A percentile compares a stretch with the other conserved stretches of the same genome.
phyloP scores from a whole-genome alignment of 2,888 invertebrate species.

The Papilio elwesi region DNA sequence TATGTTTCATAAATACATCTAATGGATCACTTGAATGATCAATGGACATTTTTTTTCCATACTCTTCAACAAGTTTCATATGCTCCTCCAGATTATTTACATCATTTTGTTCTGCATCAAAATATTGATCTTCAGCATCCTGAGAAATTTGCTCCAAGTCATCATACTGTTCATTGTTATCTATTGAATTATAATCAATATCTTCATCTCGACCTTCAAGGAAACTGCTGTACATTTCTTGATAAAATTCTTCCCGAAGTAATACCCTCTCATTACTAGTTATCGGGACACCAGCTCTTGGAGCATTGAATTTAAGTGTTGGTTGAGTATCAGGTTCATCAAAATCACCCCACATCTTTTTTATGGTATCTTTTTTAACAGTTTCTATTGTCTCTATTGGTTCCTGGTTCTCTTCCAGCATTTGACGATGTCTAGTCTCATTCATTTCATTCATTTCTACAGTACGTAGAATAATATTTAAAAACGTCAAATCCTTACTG shows the following conservation, averaged over 20 bases:
- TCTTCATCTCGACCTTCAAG: constrained; percentile 91
- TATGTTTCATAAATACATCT: constrained; percentile 88
- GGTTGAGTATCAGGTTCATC: constrained; percentile 71
- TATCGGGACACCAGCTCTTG: constrained; percentile 68
- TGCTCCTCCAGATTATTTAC: constrained; percentile 73
- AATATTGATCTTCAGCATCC: constrained; percentile 96
- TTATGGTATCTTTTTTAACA: constrained; percentile 47
- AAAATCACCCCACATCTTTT: constrained; percentile 79
- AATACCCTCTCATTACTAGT: constrained; percentile 86
- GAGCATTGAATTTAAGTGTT: constrained; percentile 58
- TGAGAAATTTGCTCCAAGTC: constrained; percentile 86
- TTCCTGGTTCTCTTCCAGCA: constrained; percentile 83
- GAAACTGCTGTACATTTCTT: constrained; percentile 93
- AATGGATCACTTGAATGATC: constrained; percentile 85
- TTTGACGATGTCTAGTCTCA: constrained; percentile 85
- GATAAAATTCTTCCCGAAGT: constrained; percentile 91
- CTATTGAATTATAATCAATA: constrained; percentile 93
- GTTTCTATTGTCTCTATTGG: constrained; percentile 56
- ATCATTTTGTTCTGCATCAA: constrained; percentile 92
- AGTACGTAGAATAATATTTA: constrained; percentile 91
- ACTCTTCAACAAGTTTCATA: constrained; percentile 69
- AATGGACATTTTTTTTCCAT: constrained; percentile 58
- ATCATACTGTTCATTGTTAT: constrained; percentile 92
- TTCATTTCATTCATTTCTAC: constrained; percentile 89
- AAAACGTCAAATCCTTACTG: constrained; percentile 85